Base-by-base conservation (phyloP, 2,113 vertebrate species). In the Ptilonorhynchus violaceus region DNA sequence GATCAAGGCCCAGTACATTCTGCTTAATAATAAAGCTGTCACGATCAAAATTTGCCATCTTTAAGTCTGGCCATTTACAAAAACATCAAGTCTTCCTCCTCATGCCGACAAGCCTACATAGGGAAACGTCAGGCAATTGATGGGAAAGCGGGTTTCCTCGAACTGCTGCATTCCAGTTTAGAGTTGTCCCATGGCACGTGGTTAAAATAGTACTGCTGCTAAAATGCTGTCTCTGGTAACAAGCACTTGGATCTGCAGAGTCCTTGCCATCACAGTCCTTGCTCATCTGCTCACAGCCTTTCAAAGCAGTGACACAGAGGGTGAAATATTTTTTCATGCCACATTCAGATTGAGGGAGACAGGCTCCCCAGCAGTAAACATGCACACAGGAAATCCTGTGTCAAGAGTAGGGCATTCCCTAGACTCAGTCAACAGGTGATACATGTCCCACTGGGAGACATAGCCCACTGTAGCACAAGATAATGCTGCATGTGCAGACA, bases 401-500 rank as follows among this genome's bases (percentile, higher is more conserved):
- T 55, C 14, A 62, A 58, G 7, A 72, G 25, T 15, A 59, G 35
- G 37, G 16, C 18, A 23, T 30, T 58, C 24, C 42, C 69, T 66
- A 37, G 24, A 62, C 1, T 11, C 28, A 23, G 42, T 16, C 46
- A 75, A 28, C 7, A 30, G 46, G 41, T 27, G n/a, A 70, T 28
- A 6, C 11, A 56, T 15, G 21, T 42, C 11, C 23, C 42, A 46
- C 52, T n/a, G 33, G 18, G 28, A 37, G 28, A 41, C 47, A 27
- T 1, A 20, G 9, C 23, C 27, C 22, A 30, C 12, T 0, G 0
- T 7, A 47, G 52, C n/a, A 85, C 33, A 76, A 91, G 90, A 67
- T 21, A 31, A 59, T 0, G 3, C 28, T 5, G 2, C 44, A 52
- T 1, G 0, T 8, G 21, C 4, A 33, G 46, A 39, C 42, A 27